phyloP scores from a whole-genome alignment of 2,888 invertebrate genomes.

The Volucella inanis region DNA sequence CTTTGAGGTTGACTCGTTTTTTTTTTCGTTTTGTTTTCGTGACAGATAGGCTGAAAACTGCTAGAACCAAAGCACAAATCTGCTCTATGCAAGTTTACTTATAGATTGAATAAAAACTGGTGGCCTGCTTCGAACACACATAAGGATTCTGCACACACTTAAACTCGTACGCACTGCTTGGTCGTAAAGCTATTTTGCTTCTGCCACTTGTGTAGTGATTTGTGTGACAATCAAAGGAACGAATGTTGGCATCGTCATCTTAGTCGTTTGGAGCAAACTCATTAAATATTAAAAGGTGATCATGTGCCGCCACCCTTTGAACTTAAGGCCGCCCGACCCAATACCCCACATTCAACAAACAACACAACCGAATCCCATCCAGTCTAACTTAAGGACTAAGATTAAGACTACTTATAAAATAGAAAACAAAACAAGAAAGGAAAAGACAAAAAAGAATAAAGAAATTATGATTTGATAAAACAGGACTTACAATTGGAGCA shows the following conservation, averaged over 20 bases:
- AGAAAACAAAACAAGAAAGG: conserved; percentile 7
- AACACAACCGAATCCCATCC: not conserved
- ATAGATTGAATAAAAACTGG: conserved; percentile 14
- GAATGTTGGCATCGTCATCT: too few relatives aligned
- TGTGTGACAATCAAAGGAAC: conserved; percentile 2
- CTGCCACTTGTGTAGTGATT: conserved; percentile 9
- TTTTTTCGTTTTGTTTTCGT: conserved; percentile 13
- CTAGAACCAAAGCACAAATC: conserved; percentile 3
- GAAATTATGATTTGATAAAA: conserved; percentile 29
- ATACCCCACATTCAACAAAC: conserved; percentile 1
- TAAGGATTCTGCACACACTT: conserved; percentile 43
- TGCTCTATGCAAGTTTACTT: conserved; percentile 40
- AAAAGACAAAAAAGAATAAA: conserved; percentile 3
- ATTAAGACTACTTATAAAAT: conserved; percentile 9
- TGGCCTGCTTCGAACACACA: conserved; percentile 32
- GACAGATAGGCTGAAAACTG: too few relatives aligned
- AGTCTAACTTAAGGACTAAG: conserved; percentile 15
- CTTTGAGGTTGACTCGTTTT: conserved; percentile 32
- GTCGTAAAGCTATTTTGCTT: conserved; percentile 7
- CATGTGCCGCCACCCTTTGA: not conserved
- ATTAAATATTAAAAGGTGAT: conserved; percentile 48
- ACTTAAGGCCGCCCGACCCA: conserved; percentile 18
- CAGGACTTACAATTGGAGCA: conserved; percentile 89
- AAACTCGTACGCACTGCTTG: conserved; percentile 36
- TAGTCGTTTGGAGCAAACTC: conserved; percentile 12